phyloP scores from a whole-genome alignment of 2,888 invertebrate species.

The Sarcophaga rosellei region DNA sequence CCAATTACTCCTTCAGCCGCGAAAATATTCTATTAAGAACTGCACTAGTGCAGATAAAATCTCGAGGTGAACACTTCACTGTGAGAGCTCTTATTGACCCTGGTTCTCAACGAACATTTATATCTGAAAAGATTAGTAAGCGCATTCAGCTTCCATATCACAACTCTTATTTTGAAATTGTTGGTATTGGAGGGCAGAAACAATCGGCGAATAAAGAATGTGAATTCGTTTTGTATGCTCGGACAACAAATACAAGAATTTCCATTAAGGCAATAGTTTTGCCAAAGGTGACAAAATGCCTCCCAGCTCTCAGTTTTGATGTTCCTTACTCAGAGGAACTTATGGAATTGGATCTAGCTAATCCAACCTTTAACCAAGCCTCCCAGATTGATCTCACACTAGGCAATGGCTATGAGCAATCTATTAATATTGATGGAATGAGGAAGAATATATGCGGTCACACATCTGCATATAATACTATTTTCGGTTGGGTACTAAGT shows the following conservation, averaged over 20 bases:
- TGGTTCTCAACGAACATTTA: neutral
- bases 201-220: slow-evolving; percentile 1
- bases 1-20: neutral
- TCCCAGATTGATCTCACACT: neutral
- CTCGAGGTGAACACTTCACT: neutral
- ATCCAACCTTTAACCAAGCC: slow-evolving; percentile 13
- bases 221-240: too few relatives aligned
- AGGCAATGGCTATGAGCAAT: too few relatives aligned
- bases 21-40: neutral
- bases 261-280: slow-evolving; percentile 23
- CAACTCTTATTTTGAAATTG: too few relatives aligned
- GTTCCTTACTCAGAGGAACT: neutral
- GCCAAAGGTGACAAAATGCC: slow-evolving; percentile 26
- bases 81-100: neutral
- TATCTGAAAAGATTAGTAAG: neutral
- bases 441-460: neutral
- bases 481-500: slow-evolving; percentile 32
- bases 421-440: neutral
- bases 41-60: neutral
- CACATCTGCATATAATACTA: slow-evolving; percentile 25
- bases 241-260: neutral
- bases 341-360: slow-evolving; percentile 13
- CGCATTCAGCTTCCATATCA: neutral
- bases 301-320: slow-evolving; percentile 13
- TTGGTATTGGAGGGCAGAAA: slow-evolving; percentile 9